A percentile compares a stretch with the other conserved stretches of the same genome.
Evolutionary conservation across 2,888 invertebrate genomes (phyloP).

Genomic region (Leptinotarsa peninsularis): DNA sequence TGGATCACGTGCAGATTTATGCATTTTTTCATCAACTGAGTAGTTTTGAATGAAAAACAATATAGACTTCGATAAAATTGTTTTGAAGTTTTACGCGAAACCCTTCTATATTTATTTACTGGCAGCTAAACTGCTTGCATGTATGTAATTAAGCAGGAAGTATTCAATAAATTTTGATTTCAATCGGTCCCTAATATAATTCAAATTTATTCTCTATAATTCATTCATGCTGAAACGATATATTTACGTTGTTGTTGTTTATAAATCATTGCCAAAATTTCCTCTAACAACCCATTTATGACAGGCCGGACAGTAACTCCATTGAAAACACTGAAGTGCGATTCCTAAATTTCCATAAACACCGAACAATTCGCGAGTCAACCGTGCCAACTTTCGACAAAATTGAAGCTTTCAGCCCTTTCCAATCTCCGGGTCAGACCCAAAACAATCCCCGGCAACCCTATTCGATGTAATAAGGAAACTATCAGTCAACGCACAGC

Average conservation of each 20-base stretch:
- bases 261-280: not conserved
- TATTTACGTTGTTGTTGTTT: conserved; percentile 4
- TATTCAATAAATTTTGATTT: no score
- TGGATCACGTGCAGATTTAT: no score
- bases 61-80: no score
- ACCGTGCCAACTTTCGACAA: conserved; percentile 13
- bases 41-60: no score
- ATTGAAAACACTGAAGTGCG: not conserved
- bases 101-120: no score
- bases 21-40: no score
- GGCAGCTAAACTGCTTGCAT: no score
- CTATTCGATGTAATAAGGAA: conserved; percentile 11
- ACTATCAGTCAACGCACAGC: conserved; percentile 10
- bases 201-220: not conserved
- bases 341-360: conserved; percentile 7
- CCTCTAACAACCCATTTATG: not conserved
- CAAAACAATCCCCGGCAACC: conserved; percentile 26
- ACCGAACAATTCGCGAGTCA: conserved; percentile 14
- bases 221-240: not conserved
- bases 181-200: no score
- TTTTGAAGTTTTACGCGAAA: no score
- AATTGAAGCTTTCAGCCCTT: conserved; percentile 36
- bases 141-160: no score
- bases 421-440: conserved; percentile 37
- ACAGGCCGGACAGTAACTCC: not conserved